These are phyloP conservation scores for Intellagama lesueurii DNA, from an alignment of 2,797 vertebrate species.

Conservation along the genomic window DNA sequence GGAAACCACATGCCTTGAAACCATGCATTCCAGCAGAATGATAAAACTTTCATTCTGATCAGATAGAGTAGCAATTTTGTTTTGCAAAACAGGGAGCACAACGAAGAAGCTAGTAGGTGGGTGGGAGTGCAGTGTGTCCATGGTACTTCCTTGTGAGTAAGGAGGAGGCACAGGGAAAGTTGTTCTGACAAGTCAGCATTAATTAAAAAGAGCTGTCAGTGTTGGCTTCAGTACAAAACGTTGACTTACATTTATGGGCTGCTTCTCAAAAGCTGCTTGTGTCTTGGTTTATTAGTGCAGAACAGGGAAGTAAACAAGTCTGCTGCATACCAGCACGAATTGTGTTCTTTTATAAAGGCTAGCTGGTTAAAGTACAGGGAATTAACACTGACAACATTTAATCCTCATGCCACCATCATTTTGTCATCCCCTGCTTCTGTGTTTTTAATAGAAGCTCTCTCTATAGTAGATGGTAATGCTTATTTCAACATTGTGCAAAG, in stretches of 20 bases:
- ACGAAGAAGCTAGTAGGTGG: background rate
- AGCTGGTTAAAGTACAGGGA: background rate
- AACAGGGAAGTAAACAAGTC: conserved; percentile 19
- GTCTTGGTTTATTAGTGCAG: conserved; percentile 8
- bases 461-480: background rate
- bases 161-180: conserved; percentile 1
- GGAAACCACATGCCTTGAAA: conserved; percentile 46
- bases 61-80: conserved; percentile 58
- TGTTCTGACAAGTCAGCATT: conserved; percentile 49
- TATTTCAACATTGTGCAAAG: background rate
- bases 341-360: background rate
- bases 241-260: background rate
- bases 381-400: background rate
- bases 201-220: conserved; percentile 38
- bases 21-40: conserved; percentile 12
- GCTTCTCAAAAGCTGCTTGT: conserved; percentile 11
- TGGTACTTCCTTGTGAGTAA: conserved; percentile 63
- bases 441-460: background rate
- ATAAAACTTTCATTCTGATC: background rate
- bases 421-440: background rate
- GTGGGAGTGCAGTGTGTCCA: background rate
- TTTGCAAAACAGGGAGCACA: conserved; percentile 12
- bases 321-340: background rate
- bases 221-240: conserved; percentile 15
- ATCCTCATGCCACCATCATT: background rate